Evolutionary conservation across 2,888 invertebrate species (phyloP).

Genomic region (Synergus umbraculus): DNA sequence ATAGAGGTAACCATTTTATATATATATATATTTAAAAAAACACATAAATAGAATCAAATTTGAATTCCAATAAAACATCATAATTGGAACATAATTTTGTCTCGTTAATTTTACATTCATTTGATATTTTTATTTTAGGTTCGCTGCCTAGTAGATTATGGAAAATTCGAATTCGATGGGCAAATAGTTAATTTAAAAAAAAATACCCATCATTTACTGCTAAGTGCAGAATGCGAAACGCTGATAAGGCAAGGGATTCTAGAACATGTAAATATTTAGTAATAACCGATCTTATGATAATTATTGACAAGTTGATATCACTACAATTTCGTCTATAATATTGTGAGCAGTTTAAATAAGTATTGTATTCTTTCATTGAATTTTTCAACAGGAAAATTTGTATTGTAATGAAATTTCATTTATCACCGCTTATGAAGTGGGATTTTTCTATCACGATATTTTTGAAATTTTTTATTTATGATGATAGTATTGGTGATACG

Average conservation of each 20-base stretch:
- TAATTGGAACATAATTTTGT: not conserved
- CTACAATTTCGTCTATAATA: constrained; percentile 1
- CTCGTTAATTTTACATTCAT: not conserved
- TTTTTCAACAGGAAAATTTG: not conserved
- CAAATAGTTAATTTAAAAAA: constrained; percentile 91
- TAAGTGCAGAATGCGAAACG: constrained; percentile 92
- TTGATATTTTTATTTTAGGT: constrained; percentile 76
- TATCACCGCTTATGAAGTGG: not conserved
- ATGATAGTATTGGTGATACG: not conserved
- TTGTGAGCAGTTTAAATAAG: not conserved
- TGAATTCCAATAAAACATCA: not conserved
- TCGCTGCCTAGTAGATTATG: constrained; percentile 92
- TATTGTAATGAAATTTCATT: not conserved
- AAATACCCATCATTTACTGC: constrained; percentile 93
- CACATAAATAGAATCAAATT: not conserved
- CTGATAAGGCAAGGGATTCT: constrained; percentile 93
- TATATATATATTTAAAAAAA: not conserved
- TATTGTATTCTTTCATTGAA: not conserved
- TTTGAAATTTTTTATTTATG: not conserved
- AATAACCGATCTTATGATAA: constrained; percentile 1
- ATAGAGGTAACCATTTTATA: constrained; percentile 85
- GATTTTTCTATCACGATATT: not conserved
- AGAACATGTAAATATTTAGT: constrained; percentile 82
- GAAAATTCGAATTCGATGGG: constrained; percentile 96
- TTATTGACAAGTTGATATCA: not conserved